phyloP scores from a whole-genome alignment of 2,888 invertebrate genomes.

The Drosophila atripex region DNA sequence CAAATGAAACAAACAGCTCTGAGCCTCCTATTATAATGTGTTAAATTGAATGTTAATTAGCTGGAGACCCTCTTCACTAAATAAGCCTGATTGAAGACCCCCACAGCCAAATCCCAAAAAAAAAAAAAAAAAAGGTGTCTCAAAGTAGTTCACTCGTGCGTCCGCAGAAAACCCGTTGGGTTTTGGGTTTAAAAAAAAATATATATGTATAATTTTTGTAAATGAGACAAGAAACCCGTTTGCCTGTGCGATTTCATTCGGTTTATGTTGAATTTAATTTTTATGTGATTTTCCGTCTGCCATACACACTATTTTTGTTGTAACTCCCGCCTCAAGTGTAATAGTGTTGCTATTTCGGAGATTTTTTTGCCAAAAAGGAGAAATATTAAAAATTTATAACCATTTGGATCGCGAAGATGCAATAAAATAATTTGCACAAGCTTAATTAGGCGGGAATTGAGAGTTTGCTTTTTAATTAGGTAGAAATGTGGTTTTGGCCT shows the following conservation, averaged over 20 bases:
- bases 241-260: constrained; percentile 45
- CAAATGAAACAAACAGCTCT: constrained; percentile 13
- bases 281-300: constrained; percentile 36
- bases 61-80: constrained; percentile 16
- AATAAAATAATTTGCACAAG: constrained; percentile 3
- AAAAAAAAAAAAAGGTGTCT: constrained; percentile 48
- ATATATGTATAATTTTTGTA: constrained; percentile 62
- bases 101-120: not conserved
- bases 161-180: constrained; percentile 45
- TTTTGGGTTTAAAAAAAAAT: not conserved
- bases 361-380: constrained; percentile 17
- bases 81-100: constrained; percentile 34
- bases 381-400: not conserved
- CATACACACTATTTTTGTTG: constrained; percentile 37
- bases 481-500: not conserved
- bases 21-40: constrained; percentile 34
- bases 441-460: not conserved
- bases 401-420: not conserved
- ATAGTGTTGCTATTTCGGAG: constrained; percentile 24
- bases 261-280: constrained; percentile 29
- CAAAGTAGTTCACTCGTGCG: constrained; percentile 34
- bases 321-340: constrained; percentile 17
- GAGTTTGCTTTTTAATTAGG: not conserved
- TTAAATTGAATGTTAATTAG: constrained; percentile 51
- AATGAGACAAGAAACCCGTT: constrained; percentile 78